Evolutionary conservation across 2,888 invertebrate species (phyloP), one percentile per base, ranked within the genome.

Genomic region (Brenthis daphne): DNA sequence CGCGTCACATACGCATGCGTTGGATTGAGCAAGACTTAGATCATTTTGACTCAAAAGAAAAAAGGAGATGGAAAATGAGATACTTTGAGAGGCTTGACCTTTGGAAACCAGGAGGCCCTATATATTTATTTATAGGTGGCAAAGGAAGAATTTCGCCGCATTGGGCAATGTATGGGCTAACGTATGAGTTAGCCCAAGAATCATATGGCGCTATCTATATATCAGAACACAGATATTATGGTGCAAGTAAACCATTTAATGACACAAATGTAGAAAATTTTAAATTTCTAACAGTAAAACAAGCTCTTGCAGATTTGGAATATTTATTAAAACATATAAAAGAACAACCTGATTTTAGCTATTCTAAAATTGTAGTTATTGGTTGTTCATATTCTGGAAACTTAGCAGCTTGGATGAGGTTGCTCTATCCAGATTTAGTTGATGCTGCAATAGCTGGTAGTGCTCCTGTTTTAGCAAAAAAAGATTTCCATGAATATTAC

Each of bases 301-400:
- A 91, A 80, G 88, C 90, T 8, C 77, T 91, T 48, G 90, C 88
- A 20, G 91, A 92, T 77, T 74, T 84, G 20, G 88, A 87, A 3
- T 78, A 74, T 54, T 71, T 91, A 12, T 67, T 92, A 56, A 72
- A 76, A 67, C 63, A 60, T 50, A 81, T 90, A 11, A 87, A 86
- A 79, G 72, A 73, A n/a, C 70, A 71, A 16, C 75, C 80, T 0
- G 67, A 75, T 24, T 89, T 80, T 72, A 76, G 74, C 3, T 74
- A 74, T 2, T 88, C 90, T 1, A 90, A 90, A 80, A 83, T 90
- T 0, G 86, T 92, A 0, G 83, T 88, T 2, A 79, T 91, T 29
- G 92, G 91, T 50, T 90, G 90, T 12, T 91, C 90, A 3, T 91
- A 92, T 67, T 81, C 90, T 2, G 91, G 88, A 8, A 92, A 90